Conservation (phyloP, 1,140 invertebrate genomes). For the Samia ricini region DNA sequence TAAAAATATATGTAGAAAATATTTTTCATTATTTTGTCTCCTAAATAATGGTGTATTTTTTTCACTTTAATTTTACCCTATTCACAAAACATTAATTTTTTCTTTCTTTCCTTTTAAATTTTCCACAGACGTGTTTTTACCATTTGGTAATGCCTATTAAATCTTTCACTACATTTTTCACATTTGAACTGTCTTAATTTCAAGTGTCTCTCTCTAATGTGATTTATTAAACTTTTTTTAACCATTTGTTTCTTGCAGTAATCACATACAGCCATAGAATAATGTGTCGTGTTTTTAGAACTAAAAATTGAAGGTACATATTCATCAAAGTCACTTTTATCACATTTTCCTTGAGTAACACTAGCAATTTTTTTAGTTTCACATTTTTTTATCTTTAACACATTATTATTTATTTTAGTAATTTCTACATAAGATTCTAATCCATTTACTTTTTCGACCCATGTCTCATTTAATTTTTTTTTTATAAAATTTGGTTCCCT, state of each 20-base stretch:
- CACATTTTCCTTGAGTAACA: conserved; percentile 6
- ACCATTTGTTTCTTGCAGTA: conserved; percentile 61
- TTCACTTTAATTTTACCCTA: too few species aligned
- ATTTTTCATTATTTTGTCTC: too few species aligned
- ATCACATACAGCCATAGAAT: conserved; percentile 50
- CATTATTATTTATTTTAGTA: conserved; percentile 51
- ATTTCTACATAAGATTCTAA: conserved; percentile 42
- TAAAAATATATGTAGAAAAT: too few species aligned
- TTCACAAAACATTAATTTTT: not conserved
- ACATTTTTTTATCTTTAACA: conserved; percentile 43
- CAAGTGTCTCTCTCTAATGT: conserved; percentile 50
- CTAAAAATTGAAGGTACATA: conserved; percentile 28
- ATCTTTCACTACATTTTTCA: conserved; percentile 28
- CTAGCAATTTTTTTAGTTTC: not conserved
- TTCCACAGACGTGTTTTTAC: conserved; percentile 41
- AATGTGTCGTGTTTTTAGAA: conserved; percentile 26
- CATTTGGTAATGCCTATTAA: conserved; percentile 41
- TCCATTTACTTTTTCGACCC: conserved; percentile 44
- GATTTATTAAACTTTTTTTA: conserved; percentile 49
- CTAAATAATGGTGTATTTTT: too few species aligned
- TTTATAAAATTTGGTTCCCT: conserved; percentile 22
- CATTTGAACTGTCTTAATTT: conserved; percentile 43
- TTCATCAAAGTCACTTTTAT: conserved; percentile 10
- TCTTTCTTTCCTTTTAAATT: conserved; percentile 5
- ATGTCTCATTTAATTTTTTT: conserved; percentile 48